Conservation (phyloP, 1,140 invertebrate species). For the Brachionus rubens region DNA sequence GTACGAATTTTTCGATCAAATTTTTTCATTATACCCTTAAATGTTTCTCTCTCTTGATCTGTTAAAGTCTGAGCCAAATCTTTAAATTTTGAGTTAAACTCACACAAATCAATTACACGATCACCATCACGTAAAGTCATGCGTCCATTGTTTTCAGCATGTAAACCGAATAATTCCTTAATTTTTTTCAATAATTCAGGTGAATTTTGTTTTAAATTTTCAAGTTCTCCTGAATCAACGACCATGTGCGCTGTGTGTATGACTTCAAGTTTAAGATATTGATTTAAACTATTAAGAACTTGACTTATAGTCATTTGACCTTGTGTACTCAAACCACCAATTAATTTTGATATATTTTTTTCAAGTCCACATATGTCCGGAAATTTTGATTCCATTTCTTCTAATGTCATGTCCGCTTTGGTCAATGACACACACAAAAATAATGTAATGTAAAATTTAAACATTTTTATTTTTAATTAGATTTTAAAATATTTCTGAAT, state of each 20-base stretch:
- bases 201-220: background rate
- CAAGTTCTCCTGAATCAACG: background rate
- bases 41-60: background rate
- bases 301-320: background rate
- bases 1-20: background rate
- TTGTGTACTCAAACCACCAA: background rate
- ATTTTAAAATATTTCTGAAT: background rate
- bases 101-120: constrained; percentile 4
- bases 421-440: background rate
- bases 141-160: background rate
- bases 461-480: constrained; percentile 15
- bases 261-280: constrained; percentile 14
- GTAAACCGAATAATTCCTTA: background rate
- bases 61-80: background rate
- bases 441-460: background rate
- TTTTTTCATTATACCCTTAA: background rate
- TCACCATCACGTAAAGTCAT: background rate
- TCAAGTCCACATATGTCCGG: constrained; percentile 21
- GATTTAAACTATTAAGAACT: constrained; percentile 4
- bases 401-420: background rate
- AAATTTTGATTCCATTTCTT: constrained; percentile 1
- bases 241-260: background rate
- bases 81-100: background rate
- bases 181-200: constrained; percentile 12
- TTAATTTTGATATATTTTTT: background rate